Evolutionary conservation across 2,888 invertebrate genomes (phyloP).

Genomic region (Mamestra brassicae): DNA sequence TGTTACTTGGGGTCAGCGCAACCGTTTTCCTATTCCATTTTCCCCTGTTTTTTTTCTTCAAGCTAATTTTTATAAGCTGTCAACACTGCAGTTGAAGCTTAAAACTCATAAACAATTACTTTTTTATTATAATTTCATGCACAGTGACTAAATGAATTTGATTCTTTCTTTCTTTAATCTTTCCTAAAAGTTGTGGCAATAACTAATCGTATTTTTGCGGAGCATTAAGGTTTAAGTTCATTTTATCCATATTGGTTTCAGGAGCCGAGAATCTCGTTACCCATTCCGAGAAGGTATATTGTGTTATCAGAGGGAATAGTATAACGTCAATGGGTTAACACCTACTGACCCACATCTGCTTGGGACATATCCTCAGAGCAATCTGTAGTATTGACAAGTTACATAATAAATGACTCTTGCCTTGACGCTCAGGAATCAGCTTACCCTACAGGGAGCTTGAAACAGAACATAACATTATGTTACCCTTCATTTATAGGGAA

Average conservation of each 20-base stretch:
- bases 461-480: slow-evolving; percentile 7
- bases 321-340: slow-evolving; percentile 38
- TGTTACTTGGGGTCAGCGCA: too few relatives aligned
- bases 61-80: too few relatives aligned
- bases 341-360: slow-evolving; percentile 40
- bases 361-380: slow-evolving; percentile 31
- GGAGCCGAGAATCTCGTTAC: slow-evolving; percentile 25
- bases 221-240: slow-evolving; percentile 4
- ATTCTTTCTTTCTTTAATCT: not conserved
- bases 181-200: not conserved
- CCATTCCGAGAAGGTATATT: slow-evolving; percentile 24
- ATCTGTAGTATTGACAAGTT: slow-evolving; percentile 47
- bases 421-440: not conserved
- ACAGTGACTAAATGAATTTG: too few relatives aligned
- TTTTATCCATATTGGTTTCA: slow-evolving; percentile 19
- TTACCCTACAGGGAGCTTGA: not conserved
- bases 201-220: not conserved
- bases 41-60: too few relatives aligned
- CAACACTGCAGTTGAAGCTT: too few relatives aligned
- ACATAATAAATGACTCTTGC: slow-evolving; percentile 45
- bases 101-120: too few relatives aligned
- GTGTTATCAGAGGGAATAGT: slow-evolving; percentile 31
- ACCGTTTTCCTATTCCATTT: too few relatives aligned
- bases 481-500: not conserved
- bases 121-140: too few relatives aligned